Percentiles rank a stretch among this genome's conserved stretches.
phyloP scores from a whole-genome alignment of 1,140 invertebrate species.

The Cherax quadricarinatus region DNA sequence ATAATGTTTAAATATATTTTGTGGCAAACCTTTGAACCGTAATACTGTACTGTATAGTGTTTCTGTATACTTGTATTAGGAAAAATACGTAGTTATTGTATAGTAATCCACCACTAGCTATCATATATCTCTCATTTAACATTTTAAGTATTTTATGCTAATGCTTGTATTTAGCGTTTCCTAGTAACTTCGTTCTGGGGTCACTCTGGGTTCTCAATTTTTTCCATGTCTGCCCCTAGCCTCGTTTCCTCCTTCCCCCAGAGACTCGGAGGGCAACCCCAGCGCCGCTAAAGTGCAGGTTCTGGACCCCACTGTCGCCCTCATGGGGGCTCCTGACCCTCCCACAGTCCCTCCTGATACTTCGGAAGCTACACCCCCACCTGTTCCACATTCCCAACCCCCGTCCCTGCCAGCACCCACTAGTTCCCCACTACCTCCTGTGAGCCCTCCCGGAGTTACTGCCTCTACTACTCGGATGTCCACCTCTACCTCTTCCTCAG shows the following conservation, averaged over 20 bases:
- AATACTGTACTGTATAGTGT: too few relatives aligned
- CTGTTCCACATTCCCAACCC: conserved; percentile 19
- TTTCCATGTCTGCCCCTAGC: conserved; percentile 61
- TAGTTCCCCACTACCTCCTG: conserved; percentile 3
- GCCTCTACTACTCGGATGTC: conserved; percentile 70
- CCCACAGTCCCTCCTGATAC: conserved; percentile 60
- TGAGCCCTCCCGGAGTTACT: conserved; percentile 54
- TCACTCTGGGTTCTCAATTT: conserved; percentile 29
- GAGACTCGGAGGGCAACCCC: conserved; percentile 55
- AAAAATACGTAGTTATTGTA: too few relatives aligned
- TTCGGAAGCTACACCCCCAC: conserved; percentile 41
- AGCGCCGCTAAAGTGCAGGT: conserved; percentile 67
- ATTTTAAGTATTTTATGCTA: conserved; percentile 4
- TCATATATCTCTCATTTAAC: not conserved
- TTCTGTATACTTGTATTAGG: too few relatives aligned
- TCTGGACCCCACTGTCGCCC: conserved; percentile 66
- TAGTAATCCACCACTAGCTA: conserved; percentile 2
- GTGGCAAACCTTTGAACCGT: too few relatives aligned
- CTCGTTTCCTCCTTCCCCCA: conserved; percentile 65
- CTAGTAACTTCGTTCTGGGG: conserved; percentile 41
- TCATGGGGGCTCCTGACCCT: conserved; percentile 72
- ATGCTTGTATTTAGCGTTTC: conserved; percentile 17
- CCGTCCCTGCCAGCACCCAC: conserved; percentile 48
- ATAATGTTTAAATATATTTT: too few relatives aligned
- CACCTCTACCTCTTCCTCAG: conserved; percentile 63